phyloP scores from a whole-genome alignment of 2,113 vertebrate genomes.

The Mustelus asterias region DNA sequence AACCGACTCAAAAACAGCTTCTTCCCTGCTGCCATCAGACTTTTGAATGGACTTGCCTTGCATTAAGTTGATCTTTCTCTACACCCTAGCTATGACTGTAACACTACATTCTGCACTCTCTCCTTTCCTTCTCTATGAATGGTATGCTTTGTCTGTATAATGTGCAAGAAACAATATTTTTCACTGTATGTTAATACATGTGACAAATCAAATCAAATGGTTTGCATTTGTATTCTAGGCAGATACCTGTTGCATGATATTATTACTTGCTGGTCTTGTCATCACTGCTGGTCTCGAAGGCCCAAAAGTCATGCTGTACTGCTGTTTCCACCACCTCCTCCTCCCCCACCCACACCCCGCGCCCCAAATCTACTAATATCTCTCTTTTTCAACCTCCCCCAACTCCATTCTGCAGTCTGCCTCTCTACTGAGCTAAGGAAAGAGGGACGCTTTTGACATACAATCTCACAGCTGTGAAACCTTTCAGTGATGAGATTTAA shows the following conservation, averaged over 20 bases:
- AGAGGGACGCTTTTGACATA: neutral
- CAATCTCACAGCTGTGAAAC: neutral
- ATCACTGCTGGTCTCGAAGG: neutral
- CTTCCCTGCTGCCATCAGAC: too few species aligned
- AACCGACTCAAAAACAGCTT: too few species aligned
- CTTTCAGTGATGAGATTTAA: neutral
- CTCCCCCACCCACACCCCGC: neutral
- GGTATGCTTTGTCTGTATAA: too few species aligned
- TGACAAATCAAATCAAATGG: neutral
- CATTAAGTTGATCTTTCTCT: too few species aligned
- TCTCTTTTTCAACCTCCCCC: neutral
- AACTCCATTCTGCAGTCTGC: neutral
- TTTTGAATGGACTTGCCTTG: too few species aligned
- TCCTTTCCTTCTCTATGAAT: too few species aligned
- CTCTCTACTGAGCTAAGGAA: neutral
- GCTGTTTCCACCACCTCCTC: neutral
- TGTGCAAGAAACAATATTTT: too few species aligned
- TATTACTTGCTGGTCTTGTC: neutral
- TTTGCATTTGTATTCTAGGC: neutral
- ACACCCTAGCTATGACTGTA: too few species aligned
- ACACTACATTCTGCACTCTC: too few species aligned
- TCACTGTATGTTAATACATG: too few species aligned
- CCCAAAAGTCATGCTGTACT: neutral
- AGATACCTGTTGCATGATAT: neutral
- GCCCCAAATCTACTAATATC: neutral